phyloP scores from a whole-genome alignment of 2,888 invertebrate species.

The Biston stratarius region DNA sequence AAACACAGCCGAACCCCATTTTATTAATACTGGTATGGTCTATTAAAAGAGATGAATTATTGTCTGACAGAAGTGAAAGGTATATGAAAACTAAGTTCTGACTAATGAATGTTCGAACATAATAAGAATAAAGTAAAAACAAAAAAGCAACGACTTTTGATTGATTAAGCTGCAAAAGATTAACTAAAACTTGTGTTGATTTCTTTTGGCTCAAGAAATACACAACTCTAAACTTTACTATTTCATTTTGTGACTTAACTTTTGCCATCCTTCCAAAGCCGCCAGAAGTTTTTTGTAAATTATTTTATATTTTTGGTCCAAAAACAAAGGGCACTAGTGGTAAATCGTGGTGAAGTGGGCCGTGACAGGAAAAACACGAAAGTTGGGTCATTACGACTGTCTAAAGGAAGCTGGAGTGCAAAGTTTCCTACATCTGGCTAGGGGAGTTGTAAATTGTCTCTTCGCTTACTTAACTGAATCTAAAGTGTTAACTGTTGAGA shows the following conservation, averaged over 20 bases:
- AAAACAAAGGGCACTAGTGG: constrained; percentile 54
- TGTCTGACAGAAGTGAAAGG: too few relatives aligned
- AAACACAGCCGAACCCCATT: too few relatives aligned
- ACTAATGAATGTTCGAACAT: too few relatives aligned
- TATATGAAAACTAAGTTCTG: too few relatives aligned
- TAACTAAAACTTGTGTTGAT: background rate
- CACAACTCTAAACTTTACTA: background rate
- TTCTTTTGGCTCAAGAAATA: background rate
- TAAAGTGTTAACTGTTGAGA: constrained; percentile 35
- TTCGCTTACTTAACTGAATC: constrained; percentile 60
- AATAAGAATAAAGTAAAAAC: background rate
- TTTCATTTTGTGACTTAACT: constrained; percentile 25
- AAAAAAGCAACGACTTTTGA: background rate
- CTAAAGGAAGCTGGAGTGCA: constrained; percentile 62
- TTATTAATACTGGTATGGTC: too few relatives aligned
- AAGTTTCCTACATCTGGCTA: constrained; percentile 67
- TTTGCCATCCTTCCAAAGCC: constrained; percentile 39
- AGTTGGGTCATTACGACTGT: constrained; percentile 72
- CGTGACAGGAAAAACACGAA: constrained; percentile 72
- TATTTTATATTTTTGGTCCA: constrained; percentile 40
- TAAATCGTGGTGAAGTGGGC: constrained; percentile 66
- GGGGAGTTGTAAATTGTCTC: constrained; percentile 54
- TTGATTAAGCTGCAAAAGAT: background rate
- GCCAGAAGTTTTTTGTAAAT: constrained; percentile 41
- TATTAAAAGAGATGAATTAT: too few relatives aligned